phyloP scores from a whole-genome alignment of 2,888 invertebrate genomes.

The Fragum sueziense region DNA sequence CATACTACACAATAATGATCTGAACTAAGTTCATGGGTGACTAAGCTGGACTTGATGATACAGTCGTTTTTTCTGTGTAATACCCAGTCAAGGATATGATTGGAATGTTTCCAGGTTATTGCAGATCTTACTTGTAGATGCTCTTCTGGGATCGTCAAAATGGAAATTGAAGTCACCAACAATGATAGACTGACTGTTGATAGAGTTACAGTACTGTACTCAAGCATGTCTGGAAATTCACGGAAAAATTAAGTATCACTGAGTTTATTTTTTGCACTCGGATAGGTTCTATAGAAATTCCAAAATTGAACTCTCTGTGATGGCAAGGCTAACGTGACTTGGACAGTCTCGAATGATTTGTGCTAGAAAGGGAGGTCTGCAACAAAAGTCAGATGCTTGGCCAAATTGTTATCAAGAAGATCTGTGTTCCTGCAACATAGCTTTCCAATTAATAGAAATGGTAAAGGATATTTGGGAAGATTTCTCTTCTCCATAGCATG shows the following conservation, averaged over 20 bases:
- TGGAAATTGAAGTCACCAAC: too few species aligned
- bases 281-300: not conserved
- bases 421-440: too few species aligned
- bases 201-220: not conserved
- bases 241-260: not conserved
- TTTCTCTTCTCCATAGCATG: too few species aligned
- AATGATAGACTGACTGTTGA: too few species aligned
- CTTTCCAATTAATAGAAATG: too few species aligned
- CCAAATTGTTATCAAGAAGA: not conserved
- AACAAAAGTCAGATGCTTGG: too few species aligned
- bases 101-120: too few species aligned
- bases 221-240: not conserved
- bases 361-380: not conserved
- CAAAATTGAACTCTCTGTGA: too few species aligned
- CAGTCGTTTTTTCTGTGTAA: not conserved
- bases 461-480: too few species aligned
- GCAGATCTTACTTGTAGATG: not conserved
- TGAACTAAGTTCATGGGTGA: not conserved
- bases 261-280: not conserved
- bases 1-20: too few species aligned
- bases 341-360: not conserved
- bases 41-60: not conserved
- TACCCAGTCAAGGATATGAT: too few species aligned
- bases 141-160: not conserved
- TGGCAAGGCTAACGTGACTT: not conserved